Conservation (phyloP, 2,797 vertebrate species). For the Mycteria americana region DNA sequence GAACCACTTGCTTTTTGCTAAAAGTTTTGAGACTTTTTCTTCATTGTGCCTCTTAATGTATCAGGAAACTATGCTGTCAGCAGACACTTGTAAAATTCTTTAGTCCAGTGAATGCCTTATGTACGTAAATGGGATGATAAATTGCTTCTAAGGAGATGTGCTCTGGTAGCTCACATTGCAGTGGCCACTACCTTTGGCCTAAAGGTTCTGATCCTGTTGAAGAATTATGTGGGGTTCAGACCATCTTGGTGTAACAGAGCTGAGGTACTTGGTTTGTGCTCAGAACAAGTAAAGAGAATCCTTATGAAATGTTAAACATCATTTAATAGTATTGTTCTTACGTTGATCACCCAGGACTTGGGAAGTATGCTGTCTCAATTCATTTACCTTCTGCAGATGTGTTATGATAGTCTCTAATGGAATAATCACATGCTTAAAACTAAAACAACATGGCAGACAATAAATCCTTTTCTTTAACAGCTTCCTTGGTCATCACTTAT, state of each 20-base stretch:
- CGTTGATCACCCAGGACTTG: neutral
- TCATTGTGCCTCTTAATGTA: neutral
- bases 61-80: neutral
- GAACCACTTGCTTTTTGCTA: neutral
- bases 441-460: neutral
- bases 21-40: neutral
- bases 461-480: neutral
- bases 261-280: neutral
- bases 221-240: neutral
- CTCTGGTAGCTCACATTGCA: neutral
- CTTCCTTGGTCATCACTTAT: accelerated
- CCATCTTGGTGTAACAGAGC: neutral
- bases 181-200: neutral
- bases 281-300: neutral
- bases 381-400: neutral
- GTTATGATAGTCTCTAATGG: neutral
- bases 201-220: neutral
- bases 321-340: neutral
- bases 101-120: neutral
- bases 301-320: neutral
- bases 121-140: neutral
- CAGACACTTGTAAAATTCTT: neutral
- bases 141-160: neutral
- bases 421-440: neutral
- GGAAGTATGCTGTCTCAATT: neutral